Evolutionary conservation across 2,888 invertebrate species (phyloP).

Genomic region (Neuroscelio doddi): DNA sequence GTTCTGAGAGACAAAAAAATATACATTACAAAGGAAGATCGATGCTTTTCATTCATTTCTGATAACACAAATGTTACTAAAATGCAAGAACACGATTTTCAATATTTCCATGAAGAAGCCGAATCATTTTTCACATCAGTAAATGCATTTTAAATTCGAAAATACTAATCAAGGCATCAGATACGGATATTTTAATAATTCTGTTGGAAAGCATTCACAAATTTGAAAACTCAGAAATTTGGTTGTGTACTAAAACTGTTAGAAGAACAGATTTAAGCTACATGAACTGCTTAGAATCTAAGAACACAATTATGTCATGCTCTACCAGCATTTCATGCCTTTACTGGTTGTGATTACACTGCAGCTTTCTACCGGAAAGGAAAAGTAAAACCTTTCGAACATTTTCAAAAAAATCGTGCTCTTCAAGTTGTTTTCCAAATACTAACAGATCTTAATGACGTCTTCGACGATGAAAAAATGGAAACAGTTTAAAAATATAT

Average conservation of each 20-base stretch:
- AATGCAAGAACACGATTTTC: background rate
- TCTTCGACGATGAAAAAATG: background rate
- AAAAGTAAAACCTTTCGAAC: conserved; percentile 17
- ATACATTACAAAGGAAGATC: background rate
- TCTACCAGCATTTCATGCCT: conserved; percentile 37
- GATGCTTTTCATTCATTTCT: background rate
- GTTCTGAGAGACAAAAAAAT: conserved; percentile 11
- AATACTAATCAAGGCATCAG: conserved; percentile 49
- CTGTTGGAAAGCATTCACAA: conserved; percentile 21
- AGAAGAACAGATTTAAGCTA: background rate
- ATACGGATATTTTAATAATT: conserved; percentile 14
- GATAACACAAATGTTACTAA: background rate
- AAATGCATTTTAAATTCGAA: conserved; percentile 46
- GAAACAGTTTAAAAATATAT: background rate
- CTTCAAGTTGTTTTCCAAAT: conserved; percentile 10
- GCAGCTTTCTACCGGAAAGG: conserved; percentile 37
- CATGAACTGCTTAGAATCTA: background rate
- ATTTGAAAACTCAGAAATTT: background rate
- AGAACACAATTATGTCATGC: background rate
- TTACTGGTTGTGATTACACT: conserved; percentile 39
- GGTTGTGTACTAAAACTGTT: background rate
- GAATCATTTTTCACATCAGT: conserved; percentile 52
- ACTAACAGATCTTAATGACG: conserved; percentile 20
- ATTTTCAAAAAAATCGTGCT: background rate
- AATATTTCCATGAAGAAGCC: conserved; percentile 46